Evolutionary conservation across 2,888 invertebrate genomes (phyloP), one percentile per base, ranked within the genome.

Genomic region (Caenorhabditis sp.): DNA sequence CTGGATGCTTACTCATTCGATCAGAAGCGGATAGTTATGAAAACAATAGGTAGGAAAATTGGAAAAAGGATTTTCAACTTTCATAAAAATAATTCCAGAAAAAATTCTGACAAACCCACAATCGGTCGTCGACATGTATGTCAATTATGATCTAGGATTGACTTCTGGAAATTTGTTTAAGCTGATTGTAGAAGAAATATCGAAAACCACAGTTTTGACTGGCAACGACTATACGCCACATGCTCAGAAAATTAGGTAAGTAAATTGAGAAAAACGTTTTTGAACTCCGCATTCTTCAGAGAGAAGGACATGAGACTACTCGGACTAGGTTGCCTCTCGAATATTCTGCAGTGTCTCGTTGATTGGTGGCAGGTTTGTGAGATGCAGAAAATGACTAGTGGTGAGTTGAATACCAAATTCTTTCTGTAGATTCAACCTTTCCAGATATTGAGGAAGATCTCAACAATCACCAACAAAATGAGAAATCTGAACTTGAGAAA

Each of bases 21-120:
- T 92, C 98, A 99, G 93, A 99, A 99, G 93, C 98, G 98, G 98
- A 97, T 98, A 96, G 98, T 98, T 0, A 96, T 98, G 86, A 97
- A 99, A 93, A 97, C 98, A 0, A 93, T 99, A 38, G 76, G 85
- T 85, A 47, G 16, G 70, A 6, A 19, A 1, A 12, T 47, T 47
- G 19, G 19, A 19, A 12, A 38, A 38, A 35, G n/a, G n/a, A n/a
- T n/a, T 35, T 35, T 35, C 31, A 31, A 5, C 7, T 51, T 24
- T 7, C 14, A 6, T 56, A 70, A 51, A 5, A 14, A 1, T 38
- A 35, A 35, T 64, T 82, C 22, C 41, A 84, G 86, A 79, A n/a
- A 90, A 88, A 72, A 90, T 91, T 28, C 85, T 88, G 44, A 86
- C 91, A 91, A 94, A 94, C 92, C 93, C 94, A 6, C 99, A 99